A percentile compares a stretch with the other conserved stretches of the same genome.
Evolutionary conservation across 2,113 vertebrate genomes (phyloP).

Genomic region (Malurus melanocephalus): DNA sequence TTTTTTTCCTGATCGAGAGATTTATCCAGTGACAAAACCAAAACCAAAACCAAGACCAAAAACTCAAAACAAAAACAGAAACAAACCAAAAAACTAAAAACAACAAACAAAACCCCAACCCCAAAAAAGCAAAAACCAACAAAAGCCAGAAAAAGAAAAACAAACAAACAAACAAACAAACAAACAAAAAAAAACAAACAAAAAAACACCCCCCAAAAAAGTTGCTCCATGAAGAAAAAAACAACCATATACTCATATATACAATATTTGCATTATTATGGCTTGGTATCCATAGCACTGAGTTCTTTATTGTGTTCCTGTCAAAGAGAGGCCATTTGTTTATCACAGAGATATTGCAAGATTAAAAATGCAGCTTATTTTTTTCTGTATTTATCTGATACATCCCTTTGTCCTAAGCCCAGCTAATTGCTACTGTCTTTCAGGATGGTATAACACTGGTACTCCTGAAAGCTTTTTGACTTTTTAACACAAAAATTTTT

Average conservation of each 20-base stretch:
- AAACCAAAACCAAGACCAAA: no score
- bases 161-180: no score
- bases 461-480: neutral
- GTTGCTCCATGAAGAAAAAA: neutral
- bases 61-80: no score
- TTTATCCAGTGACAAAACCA: neutral
- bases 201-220: no score
- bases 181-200: no score
- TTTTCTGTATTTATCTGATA: neutral
- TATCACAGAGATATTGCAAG: neutral
- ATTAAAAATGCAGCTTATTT: neutral
- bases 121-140: no score
- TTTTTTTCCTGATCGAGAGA: neutral
- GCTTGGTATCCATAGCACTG: neutral
- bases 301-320: neutral
- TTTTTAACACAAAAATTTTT: neutral
- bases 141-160: no score
- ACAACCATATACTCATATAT: neutral
- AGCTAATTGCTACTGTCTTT: neutral
- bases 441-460: neutral
- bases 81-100: no score
- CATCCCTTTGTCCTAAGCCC: neutral
- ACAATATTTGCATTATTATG: neutral
- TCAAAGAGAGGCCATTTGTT: neutral
- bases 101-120: no score